Evolutionary conservation across 2,797 vertebrate species (phyloP).

Genomic region (Poeciliopsis infans): DNA sequence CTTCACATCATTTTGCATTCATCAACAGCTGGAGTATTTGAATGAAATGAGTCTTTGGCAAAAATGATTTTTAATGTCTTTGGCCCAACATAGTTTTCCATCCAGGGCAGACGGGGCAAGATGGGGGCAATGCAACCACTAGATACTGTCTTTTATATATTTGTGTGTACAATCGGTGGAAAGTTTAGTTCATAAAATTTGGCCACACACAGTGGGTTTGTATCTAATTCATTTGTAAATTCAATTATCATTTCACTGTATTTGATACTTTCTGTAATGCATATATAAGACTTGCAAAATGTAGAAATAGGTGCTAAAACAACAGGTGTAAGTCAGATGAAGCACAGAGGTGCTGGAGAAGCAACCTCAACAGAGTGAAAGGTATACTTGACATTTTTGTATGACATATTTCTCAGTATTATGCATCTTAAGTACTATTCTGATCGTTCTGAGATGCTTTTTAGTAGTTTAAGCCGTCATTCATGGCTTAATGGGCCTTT

Average conservation of each 20-base stretch:
- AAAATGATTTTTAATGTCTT: not conserved
- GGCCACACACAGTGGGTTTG: not conserved
- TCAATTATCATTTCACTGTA: not conserved
- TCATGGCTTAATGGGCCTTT: too few relatives aligned
- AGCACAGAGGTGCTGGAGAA: not conserved
- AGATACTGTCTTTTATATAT: not conserved
- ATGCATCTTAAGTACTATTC: not conserved
- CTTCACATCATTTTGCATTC: slow-evolving; percentile 30
- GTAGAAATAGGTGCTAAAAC: not conserved
- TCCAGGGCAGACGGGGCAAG: not conserved
- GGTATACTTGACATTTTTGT: not conserved
- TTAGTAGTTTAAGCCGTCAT: too few relatives aligned
- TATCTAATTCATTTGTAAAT: not conserved
- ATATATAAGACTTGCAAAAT: not conserved
- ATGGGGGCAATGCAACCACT: not conserved
- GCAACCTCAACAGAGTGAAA: not conserved
- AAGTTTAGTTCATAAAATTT: not conserved
- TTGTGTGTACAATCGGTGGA: not conserved
- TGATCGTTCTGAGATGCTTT: not conserved
- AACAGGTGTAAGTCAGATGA: not conserved
- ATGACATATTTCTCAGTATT: not conserved
- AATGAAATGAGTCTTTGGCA: slow-evolving; percentile 22
- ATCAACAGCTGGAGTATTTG: slow-evolving; percentile 39
- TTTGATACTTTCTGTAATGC: not conserved
- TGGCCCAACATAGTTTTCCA: not conserved